Evolutionary conservation across 2,797 vertebrate species (phyloP).

Genomic region (Mormyrops attenuatus): DNA sequence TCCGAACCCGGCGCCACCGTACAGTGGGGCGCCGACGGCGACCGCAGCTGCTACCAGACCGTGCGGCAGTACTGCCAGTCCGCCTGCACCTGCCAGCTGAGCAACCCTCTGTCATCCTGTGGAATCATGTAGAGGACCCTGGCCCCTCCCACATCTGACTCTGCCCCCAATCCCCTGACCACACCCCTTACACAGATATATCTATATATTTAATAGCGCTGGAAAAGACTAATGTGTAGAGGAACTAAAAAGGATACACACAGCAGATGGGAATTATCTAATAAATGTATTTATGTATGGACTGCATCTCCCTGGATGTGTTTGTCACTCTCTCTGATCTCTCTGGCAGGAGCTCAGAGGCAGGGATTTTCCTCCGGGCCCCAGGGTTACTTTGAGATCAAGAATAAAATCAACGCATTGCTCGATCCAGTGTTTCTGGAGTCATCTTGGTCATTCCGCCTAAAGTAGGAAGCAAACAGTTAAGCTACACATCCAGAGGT

Average conservation of each 20-base stretch:
- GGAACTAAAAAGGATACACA: slow-evolving; percentile 54
- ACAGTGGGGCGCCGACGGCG: slow-evolving; percentile 89
- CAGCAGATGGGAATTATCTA: slow-evolving; percentile 56
- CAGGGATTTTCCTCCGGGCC: neutral
- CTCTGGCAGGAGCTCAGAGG: slow-evolving; percentile 61
- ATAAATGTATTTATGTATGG: slow-evolving; percentile 80
- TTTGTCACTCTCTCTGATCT: slow-evolving; percentile 71
- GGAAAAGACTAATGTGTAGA: slow-evolving; percentile 61
- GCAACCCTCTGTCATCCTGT: slow-evolving; percentile 92
- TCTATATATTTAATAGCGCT: slow-evolving; percentile 73
- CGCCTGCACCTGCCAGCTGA: slow-evolving; percentile 91
- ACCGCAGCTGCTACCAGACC: slow-evolving; percentile 99
- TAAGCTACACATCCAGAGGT: neutral
- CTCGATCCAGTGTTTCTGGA: neutral
- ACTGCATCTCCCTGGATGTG: slow-evolving; percentile 66
- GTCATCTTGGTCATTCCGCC: neutral
- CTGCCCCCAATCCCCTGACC: neutral
- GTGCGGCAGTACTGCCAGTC: slow-evolving; percentile 98
- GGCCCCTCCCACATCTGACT: slow-evolving; percentile 23
- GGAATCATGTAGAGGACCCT: slow-evolving; percentile 83
- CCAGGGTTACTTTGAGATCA: neutral
- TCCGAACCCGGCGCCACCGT: slow-evolving; percentile 77
- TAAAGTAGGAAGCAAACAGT: neutral
- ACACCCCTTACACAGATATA: slow-evolving; percentile 47
- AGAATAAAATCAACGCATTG: slow-evolving; percentile 8